Evolutionary conservation across 2,888 invertebrate species (phyloP).

Genomic region (Labia minor): DNA sequence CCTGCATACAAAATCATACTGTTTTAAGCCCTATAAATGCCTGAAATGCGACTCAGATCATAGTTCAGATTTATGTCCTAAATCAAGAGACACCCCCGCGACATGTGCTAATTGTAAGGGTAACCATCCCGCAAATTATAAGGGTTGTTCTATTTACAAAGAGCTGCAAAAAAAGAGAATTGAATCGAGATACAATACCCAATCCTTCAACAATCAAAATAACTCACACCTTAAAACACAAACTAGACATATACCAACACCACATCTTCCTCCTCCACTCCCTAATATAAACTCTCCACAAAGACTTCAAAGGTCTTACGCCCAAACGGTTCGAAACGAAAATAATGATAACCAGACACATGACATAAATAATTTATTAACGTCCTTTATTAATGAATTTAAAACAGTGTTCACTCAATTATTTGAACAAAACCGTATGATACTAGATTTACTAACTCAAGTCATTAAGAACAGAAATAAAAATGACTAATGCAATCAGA

Average conservation of each 20-base stretch:
- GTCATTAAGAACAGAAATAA: not conserved
- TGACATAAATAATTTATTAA: too few species aligned
- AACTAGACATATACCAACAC: not conserved
- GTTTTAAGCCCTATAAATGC: not conserved
- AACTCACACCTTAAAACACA: not conserved
- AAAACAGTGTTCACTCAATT: not conserved
- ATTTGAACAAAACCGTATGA: not conserved
- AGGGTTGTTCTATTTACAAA: not conserved
- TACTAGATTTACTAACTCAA: not conserved
- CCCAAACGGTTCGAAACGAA: too few species aligned
- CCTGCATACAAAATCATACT: not conserved
- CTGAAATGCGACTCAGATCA: not conserved
- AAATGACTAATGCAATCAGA: not conserved
- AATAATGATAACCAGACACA: too few species aligned
- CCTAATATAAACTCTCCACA: too few species aligned
- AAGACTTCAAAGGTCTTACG: too few species aligned
- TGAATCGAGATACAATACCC: not conserved
- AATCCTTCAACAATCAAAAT: not conserved
- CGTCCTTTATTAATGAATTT: too few species aligned
- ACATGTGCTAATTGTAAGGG: not conserved
- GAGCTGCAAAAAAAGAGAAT: not conserved
- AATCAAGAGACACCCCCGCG: not conserved
- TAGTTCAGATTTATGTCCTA: not conserved
- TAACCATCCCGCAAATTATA: not conserved
- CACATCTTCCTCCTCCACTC: not conserved